These are phyloP conservation scores for Myotis pilosus DNA, from an alignment of 2,797 vertebrate species.

Conservation along the genomic window DNA sequence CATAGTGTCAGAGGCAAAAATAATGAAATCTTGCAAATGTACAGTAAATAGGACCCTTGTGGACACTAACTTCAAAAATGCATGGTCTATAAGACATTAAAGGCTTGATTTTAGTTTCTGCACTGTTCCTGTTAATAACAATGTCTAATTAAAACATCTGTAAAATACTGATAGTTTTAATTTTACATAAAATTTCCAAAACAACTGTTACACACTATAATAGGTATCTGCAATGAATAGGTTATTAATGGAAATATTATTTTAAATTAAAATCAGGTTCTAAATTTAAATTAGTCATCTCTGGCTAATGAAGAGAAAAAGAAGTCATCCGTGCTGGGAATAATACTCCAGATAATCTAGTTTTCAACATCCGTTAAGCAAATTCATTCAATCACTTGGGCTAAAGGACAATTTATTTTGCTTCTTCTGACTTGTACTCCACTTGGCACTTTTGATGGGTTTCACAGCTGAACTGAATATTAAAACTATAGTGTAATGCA, in stretches of 20 bases:
- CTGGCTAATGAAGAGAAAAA: conserved; percentile 77
- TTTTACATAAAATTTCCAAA: conserved; percentile 83
- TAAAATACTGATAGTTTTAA: conserved; percentile 84
- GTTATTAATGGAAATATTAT: conserved; percentile 75
- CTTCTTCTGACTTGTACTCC: neutral
- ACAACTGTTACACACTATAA: conserved; percentile 76
- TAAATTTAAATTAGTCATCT: conserved; percentile 78
- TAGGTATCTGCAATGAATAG: conserved; percentile 73
- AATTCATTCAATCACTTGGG: conserved; percentile 28
- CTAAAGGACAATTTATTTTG: conserved; percentile 45
- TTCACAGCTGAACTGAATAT: conserved; percentile 45
- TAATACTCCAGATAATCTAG: conserved; percentile 53
- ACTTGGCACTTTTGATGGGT: conserved; percentile 29
- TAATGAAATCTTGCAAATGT: conserved; percentile 80
- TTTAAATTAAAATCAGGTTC: conserved; percentile 79
- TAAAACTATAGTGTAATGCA: neutral
- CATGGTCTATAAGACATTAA: conserved; percentile 80
- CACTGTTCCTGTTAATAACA: conserved; percentile 85
- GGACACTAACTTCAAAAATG: conserved; percentile 81
- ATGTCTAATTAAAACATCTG: conserved; percentile 88
- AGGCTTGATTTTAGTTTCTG: conserved; percentile 79
- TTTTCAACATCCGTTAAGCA: conserved; percentile 59
- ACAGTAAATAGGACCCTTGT: conserved; percentile 82
- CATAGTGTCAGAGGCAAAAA: conserved; percentile 76
- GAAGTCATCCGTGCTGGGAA: conserved; percentile 71